Evolutionary conservation across 2,797 vertebrate species (phyloP).

Genomic region (Gadopsis bispinosus): DNA sequence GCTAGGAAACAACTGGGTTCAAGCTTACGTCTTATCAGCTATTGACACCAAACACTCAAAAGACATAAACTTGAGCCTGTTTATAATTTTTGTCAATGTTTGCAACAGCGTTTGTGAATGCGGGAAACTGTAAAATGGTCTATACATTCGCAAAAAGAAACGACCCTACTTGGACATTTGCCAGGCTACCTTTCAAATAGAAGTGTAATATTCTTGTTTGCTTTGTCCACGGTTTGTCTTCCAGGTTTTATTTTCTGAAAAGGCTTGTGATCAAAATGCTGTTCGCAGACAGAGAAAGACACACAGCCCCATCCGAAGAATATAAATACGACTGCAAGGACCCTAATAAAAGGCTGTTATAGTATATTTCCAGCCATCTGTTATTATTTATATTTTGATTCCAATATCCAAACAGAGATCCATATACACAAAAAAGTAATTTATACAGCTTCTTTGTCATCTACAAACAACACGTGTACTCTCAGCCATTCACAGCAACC

Average conservation of each 20-base stretch:
- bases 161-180: not conserved
- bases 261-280: not conserved
- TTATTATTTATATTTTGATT: constrained; percentile 7
- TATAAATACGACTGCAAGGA: not conserved
- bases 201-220: constrained; percentile 1
- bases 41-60: constrained; percentile 23
- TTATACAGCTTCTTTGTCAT: not conserved
- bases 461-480: not conserved
- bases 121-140: constrained; percentile 13
- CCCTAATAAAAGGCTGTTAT: not conserved
- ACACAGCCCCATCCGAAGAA: not conserved
- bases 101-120: not conserved
- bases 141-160: not conserved
- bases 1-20: constrained; percentile 62
- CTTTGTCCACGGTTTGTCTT: constrained; percentile 8
- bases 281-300: not conserved
- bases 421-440: not conserved
- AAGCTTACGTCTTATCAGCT: constrained; percentile 40
- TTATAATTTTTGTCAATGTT: constrained; percentile 1
- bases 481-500: constrained; percentile 16
- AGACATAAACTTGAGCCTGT: constrained; percentile 7
- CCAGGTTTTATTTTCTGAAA: constrained; percentile 17
- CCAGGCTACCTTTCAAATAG: not conserved
- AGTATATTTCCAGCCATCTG: not conserved
- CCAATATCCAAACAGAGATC: constrained; percentile 7